These are phyloP conservation scores for Heliconius congener DNA, from an alignment of 1,140 invertebrate species.

Conservation along the genomic window DNA sequence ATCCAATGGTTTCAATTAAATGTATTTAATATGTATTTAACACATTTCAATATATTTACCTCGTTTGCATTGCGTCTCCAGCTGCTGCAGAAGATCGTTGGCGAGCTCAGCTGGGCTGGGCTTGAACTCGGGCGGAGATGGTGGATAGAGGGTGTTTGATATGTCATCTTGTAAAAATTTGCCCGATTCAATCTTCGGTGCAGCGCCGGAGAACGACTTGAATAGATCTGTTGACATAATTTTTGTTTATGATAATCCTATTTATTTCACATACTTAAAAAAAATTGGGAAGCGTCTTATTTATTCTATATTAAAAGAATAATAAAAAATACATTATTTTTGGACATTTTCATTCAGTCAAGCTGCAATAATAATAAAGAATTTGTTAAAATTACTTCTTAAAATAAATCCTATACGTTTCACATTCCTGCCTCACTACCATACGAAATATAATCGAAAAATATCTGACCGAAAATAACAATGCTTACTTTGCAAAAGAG, in stretches of 20 bases:
- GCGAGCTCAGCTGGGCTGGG: constrained; percentile 72
- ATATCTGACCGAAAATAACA: not conserved
- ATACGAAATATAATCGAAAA: not conserved
- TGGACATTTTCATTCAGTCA: too few relatives aligned
- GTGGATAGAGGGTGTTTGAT: constrained; percentile 60
- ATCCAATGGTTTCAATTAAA: too few relatives aligned
- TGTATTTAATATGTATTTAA: too few relatives aligned
- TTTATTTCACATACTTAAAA: not conserved
- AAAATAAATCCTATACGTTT: not conserved
- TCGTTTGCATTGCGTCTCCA: constrained; percentile 78
- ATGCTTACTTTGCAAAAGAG: constrained; percentile 71
- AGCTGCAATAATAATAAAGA: too few relatives aligned
- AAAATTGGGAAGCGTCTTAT: not conserved
- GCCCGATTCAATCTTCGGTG: constrained; percentile 59
- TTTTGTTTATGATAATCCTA: not conserved
- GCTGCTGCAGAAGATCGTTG: constrained; percentile 75
- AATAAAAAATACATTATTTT: too few relatives aligned
- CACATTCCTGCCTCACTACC: not conserved
- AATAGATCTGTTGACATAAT: constrained; percentile 61
- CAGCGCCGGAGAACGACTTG: constrained; percentile 66
- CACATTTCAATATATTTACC: constrained; percentile 46
- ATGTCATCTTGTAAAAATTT: constrained; percentile 55
- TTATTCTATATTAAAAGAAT: too few relatives aligned
- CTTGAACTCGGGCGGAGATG: constrained; percentile 70
- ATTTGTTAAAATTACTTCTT: too few relatives aligned